phyloP scores from a whole-genome alignment of 2,113 vertebrate genomes.

The Hoplias malabaricus region DNA sequence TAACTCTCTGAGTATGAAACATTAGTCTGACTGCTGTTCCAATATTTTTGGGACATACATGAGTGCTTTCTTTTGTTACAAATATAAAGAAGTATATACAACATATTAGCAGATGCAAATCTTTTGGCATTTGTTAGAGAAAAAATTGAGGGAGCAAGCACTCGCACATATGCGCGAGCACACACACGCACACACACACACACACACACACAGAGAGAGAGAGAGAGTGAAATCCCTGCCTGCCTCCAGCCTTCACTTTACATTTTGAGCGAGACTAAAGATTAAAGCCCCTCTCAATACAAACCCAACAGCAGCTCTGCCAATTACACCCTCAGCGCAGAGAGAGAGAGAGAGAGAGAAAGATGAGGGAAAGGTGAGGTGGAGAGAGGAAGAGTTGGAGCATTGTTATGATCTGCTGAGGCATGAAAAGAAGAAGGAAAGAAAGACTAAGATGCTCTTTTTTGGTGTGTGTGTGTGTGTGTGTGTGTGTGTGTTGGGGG shows the following conservation, averaged over 20 bases:
- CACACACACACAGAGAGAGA: too few species aligned
- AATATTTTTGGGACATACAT: not conserved
- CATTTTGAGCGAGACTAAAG: slow-evolving; percentile 69
- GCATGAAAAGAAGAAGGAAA: not conserved
- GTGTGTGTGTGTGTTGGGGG: too few species aligned
- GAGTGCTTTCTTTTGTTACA: not conserved
- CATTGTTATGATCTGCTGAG: not conserved
- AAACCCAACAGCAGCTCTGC: slow-evolving; percentile 53
- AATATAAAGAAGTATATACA: slow-evolving; percentile 5
- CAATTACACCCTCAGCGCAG: slow-evolving; percentile 54
- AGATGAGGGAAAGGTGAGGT: slow-evolving; percentile 42
- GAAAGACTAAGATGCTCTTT: not conserved
- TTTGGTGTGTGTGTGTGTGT: too few species aligned
- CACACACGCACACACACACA: slow-evolving; percentile 37
- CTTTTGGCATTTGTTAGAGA: slow-evolving; percentile 30
- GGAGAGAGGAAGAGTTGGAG: slow-evolving; percentile 16
- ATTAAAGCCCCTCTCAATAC: slow-evolving; percentile 68
- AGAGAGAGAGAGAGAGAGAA: slow-evolving; percentile 1
- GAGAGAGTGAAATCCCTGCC: slow-evolving; percentile 41
- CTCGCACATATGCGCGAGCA: not conserved
- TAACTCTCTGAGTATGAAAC: not conserved
- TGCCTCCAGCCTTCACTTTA: slow-evolving; percentile 63
- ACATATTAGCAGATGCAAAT: slow-evolving; percentile 10
- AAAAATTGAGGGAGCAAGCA: slow-evolving; percentile 2
- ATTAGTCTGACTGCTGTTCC: not conserved